These are phyloP conservation scores for Pseudorasbora parva DNA, from an alignment of 2,113 vertebrate genomes.

Conservation along the genomic window DNA sequence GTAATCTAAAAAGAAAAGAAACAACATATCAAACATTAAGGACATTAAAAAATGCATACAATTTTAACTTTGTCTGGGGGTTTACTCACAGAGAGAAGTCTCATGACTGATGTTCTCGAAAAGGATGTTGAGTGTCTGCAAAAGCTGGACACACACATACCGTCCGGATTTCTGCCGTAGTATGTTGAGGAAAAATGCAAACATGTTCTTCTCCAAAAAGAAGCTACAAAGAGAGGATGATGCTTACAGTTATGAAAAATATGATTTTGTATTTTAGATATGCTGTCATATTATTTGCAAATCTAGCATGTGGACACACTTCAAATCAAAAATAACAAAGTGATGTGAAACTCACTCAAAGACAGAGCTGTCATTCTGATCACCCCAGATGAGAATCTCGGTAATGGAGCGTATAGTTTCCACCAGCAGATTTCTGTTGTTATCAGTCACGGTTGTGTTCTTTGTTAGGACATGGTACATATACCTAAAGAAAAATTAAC, in stretches of 20 bases:
- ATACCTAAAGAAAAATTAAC: slow-evolving; percentile 76
- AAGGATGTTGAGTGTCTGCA: slow-evolving; percentile 97
- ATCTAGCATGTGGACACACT: background rate
- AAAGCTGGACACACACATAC: slow-evolving; percentile 96
- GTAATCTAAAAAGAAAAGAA: slow-evolving; percentile 82
- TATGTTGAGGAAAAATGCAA: slow-evolving; percentile 98
- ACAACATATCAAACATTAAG: background rate
- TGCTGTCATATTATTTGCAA: background rate
- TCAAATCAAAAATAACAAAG: background rate
- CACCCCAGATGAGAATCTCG: slow-evolving; percentile 98
- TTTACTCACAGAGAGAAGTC: slow-evolving; percentile 92
- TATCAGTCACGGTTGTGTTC: slow-evolving; percentile 97
- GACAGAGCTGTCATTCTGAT: slow-evolving; percentile 99
- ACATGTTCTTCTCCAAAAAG: slow-evolving; percentile 99
- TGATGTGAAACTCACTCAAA: slow-evolving; percentile 87
- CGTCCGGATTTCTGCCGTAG: slow-evolving; percentile 96
- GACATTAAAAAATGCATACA: background rate
- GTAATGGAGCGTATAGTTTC: slow-evolving; percentile 98
- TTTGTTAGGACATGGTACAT: slow-evolving; percentile 96
- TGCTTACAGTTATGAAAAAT: background rate
- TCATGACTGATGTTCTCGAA: slow-evolving; percentile 99
- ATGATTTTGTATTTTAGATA: background rate
- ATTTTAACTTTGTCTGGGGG: background rate
- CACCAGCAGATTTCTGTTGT: slow-evolving; percentile 95
- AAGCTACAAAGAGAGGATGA: slow-evolving; percentile 77